A percentile compares a stretch with the other conserved stretches of the same genome.
These are phyloP conservation scores for Drosophila yooni DNA, from an alignment of 2,888 invertebrate species.

Conservation along the genomic window DNA sequence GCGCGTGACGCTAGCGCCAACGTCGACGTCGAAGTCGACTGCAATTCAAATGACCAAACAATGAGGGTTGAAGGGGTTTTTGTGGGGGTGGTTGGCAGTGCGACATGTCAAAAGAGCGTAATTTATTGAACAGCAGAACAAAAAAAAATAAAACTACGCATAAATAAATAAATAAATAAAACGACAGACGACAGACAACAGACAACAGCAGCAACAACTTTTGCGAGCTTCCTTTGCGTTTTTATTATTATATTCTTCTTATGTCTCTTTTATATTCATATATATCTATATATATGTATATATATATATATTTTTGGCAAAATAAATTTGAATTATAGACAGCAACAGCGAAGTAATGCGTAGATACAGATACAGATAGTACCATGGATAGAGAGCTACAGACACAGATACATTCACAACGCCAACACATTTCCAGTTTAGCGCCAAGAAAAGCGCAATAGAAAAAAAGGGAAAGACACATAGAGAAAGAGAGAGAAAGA, in stretches of 20 bases:
- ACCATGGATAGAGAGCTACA: too few species aligned
- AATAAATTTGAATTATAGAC: slow-evolving; percentile 78
- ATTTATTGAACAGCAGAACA: slow-evolving; percentile 72
- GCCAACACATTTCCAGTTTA: slow-evolving; percentile 73
- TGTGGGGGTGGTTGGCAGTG: slow-evolving; percentile 35
- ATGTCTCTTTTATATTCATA: slow-evolving; percentile 8
- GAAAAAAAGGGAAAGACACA: background rate
- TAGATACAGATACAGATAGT: slow-evolving; percentile 30
- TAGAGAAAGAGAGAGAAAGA: background rate
- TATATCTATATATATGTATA: background rate
- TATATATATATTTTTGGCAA: slow-evolving; percentile 57
- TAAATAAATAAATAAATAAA: slow-evolving; percentile 79
- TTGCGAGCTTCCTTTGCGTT: slow-evolving; percentile 43
- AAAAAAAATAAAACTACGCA: slow-evolving; percentile 52
- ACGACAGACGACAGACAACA: slow-evolving; percentile 9
- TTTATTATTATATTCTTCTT: slow-evolving; percentile 40
- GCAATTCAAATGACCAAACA: slow-evolving; percentile 74
- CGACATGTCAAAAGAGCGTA: slow-evolving; percentile 75
- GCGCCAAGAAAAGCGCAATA: slow-evolving; percentile 37
- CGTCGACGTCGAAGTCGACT: slow-evolving; percentile 38
- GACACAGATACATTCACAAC: slow-evolving; percentile 21
- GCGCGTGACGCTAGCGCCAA: slow-evolving; percentile 58
- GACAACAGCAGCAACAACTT: slow-evolving; percentile 32
- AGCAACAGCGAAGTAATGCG: slow-evolving; percentile 64
- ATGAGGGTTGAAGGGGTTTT: slow-evolving; percentile 46